Conservation (phyloP, 2,888 invertebrate genomes). For the Folsomia candida region DNA sequence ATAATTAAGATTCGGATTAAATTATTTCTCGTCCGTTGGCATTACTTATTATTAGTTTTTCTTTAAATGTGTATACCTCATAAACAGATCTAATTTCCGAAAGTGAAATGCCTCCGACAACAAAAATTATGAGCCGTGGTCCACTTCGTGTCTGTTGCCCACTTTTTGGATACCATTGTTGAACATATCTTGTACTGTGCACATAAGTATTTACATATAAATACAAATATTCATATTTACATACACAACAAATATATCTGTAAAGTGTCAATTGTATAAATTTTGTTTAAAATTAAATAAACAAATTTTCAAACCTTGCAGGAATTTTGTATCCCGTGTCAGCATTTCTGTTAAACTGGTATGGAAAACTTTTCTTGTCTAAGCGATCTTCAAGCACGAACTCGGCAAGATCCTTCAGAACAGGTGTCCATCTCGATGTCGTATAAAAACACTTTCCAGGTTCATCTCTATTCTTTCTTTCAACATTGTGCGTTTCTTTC, state of each 20-base stretch:
- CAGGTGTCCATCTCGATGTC: conserved; percentile 42
- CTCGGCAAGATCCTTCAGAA: conserved; percentile 45
- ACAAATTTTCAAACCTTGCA: conserved; percentile 23
- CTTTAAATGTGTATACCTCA: too few relatives aligned
- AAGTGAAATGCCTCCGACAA: conserved; percentile 43
- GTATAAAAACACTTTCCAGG: conserved; percentile 18
- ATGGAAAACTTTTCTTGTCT: conserved; percentile 39
- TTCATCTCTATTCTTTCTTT: conserved; percentile 26
- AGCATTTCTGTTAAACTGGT: conserved; percentile 29
- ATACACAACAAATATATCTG: too few relatives aligned
- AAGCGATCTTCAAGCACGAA: conserved; percentile 36
- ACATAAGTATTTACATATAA: too few relatives aligned
- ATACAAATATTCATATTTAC: too few relatives aligned
- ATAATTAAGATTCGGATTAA: too few relatives aligned
- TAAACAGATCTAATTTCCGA: conserved; percentile 45
- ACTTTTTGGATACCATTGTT: conserved; percentile 31
- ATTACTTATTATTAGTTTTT: too few relatives aligned
- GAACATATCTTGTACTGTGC: conserved; percentile 40
- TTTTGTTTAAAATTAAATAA: too few relatives aligned
- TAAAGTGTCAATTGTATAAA: too few relatives aligned
- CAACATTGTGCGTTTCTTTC: conserved; percentile 2
- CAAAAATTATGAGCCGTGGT: conserved; percentile 42
- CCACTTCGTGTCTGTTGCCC: conserved; percentile 29
- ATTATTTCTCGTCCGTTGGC: too few relatives aligned
- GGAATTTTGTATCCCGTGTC: conserved; percentile 32